Evolutionary conservation across 2,797 vertebrate genomes (phyloP).

Genomic region (Phataginus tricuspis): DNA sequence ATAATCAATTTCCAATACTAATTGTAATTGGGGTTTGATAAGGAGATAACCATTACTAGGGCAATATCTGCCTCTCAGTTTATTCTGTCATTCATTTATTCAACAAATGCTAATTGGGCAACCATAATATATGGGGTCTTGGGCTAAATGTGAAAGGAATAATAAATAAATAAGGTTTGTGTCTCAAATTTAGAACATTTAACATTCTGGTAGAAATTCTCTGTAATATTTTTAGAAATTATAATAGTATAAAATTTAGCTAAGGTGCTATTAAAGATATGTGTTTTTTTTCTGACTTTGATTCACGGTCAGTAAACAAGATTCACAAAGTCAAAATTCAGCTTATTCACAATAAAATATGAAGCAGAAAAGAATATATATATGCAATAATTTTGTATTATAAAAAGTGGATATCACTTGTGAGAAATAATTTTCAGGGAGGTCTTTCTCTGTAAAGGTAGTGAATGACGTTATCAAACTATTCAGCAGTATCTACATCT

Average conservation of each 20-base stretch:
- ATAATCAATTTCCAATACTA: background rate
- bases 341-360: background rate
- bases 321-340: constrained; percentile 3
- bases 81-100: background rate
- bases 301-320: background rate
- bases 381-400: background rate
- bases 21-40: background rate
- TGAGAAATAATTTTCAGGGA: background rate
- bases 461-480: background rate
- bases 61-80: background rate
- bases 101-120: background rate
- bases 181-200: background rate
- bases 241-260: background rate
- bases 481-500: background rate
- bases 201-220: background rate
- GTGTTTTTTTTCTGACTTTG: background rate
- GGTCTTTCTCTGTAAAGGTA: background rate
- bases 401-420: background rate
- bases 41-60: background rate
- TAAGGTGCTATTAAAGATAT: background rate
- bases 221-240: background rate
- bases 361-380: background rate
- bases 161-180: background rate
- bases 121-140: background rate
- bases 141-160: background rate